Evolutionary conservation across 2,888 invertebrate genomes (phyloP).

Genomic region (Dolichopus griseipennis): DNA sequence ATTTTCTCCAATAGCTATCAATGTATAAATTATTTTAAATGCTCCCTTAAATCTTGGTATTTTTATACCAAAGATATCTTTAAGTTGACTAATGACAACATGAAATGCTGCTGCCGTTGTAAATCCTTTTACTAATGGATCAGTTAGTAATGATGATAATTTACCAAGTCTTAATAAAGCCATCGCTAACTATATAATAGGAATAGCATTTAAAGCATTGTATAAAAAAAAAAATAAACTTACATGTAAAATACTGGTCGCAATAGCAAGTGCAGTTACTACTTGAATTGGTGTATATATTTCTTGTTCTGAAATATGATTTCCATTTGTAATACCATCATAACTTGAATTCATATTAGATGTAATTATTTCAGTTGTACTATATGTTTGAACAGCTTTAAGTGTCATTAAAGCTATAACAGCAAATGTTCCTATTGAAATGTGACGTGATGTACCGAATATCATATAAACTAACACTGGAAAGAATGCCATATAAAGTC

Average conservation of each 20-base stretch:
- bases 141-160: constrained; percentile 52
- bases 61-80: constrained; percentile 52
- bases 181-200: constrained; percentile 51
- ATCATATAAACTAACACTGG: constrained; percentile 72
- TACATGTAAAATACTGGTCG: constrained; percentile 62
- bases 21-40: constrained; percentile 52
- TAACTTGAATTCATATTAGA: not conserved
- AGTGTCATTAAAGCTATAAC: constrained; percentile 79
- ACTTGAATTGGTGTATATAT: constrained; percentile 54
- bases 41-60: constrained; percentile 50
- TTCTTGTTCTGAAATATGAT: constrained; percentile 10
- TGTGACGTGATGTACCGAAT: constrained; percentile 74
- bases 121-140: constrained; percentile 62
- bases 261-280: constrained; percentile 63
- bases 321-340: constrained; percentile 12
- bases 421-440: constrained; percentile 76
- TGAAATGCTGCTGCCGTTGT: constrained; percentile 64
- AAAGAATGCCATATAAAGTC: constrained; percentile 77
- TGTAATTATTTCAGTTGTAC: constrained; percentile 29
- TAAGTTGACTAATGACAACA: constrained; percentile 60
- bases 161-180: constrained; percentile 53
- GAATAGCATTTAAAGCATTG: too few species aligned
- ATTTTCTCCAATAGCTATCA: constrained; percentile 50
- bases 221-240: constrained; percentile 20
- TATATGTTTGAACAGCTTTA: constrained; percentile 54